Conservation (phyloP, 2,113 vertebrate genomes). For the Austrofundulus limnaeus region DNA sequence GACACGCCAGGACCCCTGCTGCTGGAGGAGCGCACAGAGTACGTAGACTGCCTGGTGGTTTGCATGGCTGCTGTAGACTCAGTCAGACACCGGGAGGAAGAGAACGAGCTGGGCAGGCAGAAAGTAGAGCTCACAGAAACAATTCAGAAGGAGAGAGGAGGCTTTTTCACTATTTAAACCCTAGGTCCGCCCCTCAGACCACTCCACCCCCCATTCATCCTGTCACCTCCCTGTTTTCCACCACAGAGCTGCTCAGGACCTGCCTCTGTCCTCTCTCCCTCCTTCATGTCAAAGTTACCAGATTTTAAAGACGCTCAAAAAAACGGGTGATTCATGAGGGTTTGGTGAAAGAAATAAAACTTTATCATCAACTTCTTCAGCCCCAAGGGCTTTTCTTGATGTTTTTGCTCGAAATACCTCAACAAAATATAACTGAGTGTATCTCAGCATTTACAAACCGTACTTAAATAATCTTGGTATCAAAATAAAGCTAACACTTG, state of each 20-base stretch:
- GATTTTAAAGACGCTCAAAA: conserved; percentile 6
- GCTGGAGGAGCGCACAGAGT: conserved; percentile 65
- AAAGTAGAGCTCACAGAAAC: conserved; percentile 69
- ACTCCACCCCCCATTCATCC: conserved; percentile 40
- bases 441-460: too few relatives aligned
- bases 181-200: conserved; percentile 63
- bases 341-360: too few relatives aligned
- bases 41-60: conserved; percentile 50
- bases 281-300: conserved; percentile 13
- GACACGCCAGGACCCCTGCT: conserved; percentile 55
- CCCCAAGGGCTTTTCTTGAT: too few relatives aligned
- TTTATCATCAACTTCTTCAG: neutral
- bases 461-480: too few relatives aligned
- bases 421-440: too few relatives aligned
- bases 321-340: neutral
- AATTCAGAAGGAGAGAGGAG: conserved; percentile 68
- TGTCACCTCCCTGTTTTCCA: conserved; percentile 60
- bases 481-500: too few relatives aligned
- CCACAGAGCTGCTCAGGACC: conserved; percentile 39
- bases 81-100: conserved; percentile 41
- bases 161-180: conserved; percentile 73
- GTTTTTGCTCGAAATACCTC: too few relatives aligned
- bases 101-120: conserved; percentile 48
- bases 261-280: conserved; percentile 41
- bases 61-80: conserved; percentile 66